phyloP scores from a whole-genome alignment of 2,113 vertebrate species.

The Gadus macrocephalus region DNA sequence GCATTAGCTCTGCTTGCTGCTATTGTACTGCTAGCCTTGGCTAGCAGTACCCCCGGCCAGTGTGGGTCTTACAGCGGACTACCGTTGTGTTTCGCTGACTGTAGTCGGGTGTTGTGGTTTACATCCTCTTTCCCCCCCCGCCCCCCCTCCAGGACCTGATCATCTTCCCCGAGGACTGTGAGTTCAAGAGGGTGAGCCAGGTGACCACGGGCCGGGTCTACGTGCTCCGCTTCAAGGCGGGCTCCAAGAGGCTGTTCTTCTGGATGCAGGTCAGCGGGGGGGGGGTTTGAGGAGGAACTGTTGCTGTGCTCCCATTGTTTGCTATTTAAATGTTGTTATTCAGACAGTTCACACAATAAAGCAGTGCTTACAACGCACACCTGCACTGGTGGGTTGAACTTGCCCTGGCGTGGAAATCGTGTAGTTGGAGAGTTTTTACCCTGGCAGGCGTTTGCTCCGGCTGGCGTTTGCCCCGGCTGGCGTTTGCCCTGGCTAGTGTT shows the following conservation, averaged over 20 bases:
- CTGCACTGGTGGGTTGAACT: no score
- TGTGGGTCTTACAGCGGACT: background rate
- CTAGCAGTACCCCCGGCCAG: background rate
- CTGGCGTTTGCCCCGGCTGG: no score
- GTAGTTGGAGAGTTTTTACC: no score
- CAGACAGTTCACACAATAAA: no score
- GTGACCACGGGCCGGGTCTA: conserved; percentile 94
- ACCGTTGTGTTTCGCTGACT: background rate
- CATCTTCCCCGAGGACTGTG: conserved; percentile 97
- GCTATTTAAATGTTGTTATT: no score
- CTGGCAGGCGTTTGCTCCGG: no score
- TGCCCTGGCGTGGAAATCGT: no score
- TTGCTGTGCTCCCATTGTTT: background rate
- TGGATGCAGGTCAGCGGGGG: conserved; percentile 90
- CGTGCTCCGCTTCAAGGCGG: conserved; percentile 95
- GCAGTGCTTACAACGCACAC: no score
- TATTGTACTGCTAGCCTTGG: background rate
- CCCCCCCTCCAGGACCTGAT: conserved; percentile 84
- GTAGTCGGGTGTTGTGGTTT: background rate
- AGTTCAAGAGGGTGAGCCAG: conserved; percentile 92
- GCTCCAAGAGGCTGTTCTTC: conserved; percentile 95
- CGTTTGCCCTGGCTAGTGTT: no score
- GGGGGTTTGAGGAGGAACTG: background rate
- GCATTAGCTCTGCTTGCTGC: no score
- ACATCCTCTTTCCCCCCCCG: background rate